Base-by-base conservation (phyloP, 2,888 invertebrate genomes). In the Ophion slaviceki region DNA sequence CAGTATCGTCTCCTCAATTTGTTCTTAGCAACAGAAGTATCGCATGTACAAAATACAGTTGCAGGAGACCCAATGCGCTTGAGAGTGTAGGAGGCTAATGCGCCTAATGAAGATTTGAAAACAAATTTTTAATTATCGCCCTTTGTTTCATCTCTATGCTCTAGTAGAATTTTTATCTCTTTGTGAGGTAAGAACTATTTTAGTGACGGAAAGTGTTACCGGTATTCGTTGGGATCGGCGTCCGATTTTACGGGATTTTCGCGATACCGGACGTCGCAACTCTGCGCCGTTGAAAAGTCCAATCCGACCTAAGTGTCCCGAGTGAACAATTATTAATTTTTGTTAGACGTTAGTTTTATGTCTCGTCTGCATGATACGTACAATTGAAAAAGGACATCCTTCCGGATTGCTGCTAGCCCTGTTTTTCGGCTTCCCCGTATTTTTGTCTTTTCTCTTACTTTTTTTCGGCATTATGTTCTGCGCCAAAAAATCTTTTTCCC, bases 1-100 rank as follows among this genome's bases (percentile, higher is more conserved):
- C 96, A 40, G 7, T 40, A 1, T 7, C 6, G 5, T 40, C 40
- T 40, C 32, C 4, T 7, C 3, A 40, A 8, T 8, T 40, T 40
- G 40, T 40, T 40, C 2, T 40, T 40, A 4, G 40, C 7, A 8
- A 8, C 8, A 40, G 5, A 40, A 40, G 40, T 40, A 7, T 40
- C 5, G 6, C 40, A 40, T 0, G 8, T 40, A 7, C 8, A 40
- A 40, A 40, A 40, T 40, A 8, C 7, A 8, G 8, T 40, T 6
- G 7, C 40, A 7, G 40, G 40, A 7, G 40, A 40, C 40, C 6
- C 0, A 6, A 40, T 40, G 40, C 8, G 40, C 40, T 40, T 40
- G 40, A 40, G 8, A 8, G 6, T 40, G 8, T 8, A 32, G 32
- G 32, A 32, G 3, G 4, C 0, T 8, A 36, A 40, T 40, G 40